Evolutionary conservation across 1,140 invertebrate genomes (phyloP).

Genomic region (Zaprionus africanus): DNA sequence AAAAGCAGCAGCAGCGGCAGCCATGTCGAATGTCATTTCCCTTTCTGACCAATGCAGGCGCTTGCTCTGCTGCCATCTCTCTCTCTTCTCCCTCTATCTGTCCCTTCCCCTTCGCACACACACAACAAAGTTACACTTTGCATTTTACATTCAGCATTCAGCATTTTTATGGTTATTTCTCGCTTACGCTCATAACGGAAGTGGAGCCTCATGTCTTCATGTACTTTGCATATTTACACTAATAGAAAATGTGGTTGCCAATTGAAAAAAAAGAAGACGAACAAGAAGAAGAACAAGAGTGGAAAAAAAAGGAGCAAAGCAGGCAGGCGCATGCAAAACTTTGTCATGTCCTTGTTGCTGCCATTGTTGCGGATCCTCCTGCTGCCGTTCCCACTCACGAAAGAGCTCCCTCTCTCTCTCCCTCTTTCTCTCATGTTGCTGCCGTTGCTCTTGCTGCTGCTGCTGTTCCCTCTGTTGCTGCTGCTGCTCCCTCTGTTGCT

Average conservation of each 20-base stretch:
- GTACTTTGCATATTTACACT: conserved; percentile 83
- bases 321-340: conserved; percentile 57
- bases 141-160: conserved; percentile 58
- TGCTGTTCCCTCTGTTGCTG: conserved; percentile 27
- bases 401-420: too few relatives aligned
- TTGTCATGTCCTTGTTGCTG: conserved; percentile 54
- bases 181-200: conserved; percentile 63
- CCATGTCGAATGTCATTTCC: conserved; percentile 7
- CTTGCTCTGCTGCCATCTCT: neutral
- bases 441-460: conserved; percentile 28
- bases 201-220: conserved; percentile 82
- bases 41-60: conserved; percentile 18
- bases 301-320: too few relatives aligned
- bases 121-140: conserved; percentile 74
- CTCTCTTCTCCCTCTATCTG: neutral
- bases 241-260: conserved; percentile 81
- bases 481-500: conserved; percentile 7
- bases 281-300: neutral
- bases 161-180: conserved; percentile 72
- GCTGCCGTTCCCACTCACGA: conserved; percentile 25
- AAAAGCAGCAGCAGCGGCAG: conserved; percentile 47
- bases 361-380: conserved; percentile 25
- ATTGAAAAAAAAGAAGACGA: conserved; percentile 59
- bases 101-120: neutral
- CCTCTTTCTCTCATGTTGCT: neutral